Conservation (phyloP, 2,113 vertebrate species). For the Actenoides hombroni region DNA sequence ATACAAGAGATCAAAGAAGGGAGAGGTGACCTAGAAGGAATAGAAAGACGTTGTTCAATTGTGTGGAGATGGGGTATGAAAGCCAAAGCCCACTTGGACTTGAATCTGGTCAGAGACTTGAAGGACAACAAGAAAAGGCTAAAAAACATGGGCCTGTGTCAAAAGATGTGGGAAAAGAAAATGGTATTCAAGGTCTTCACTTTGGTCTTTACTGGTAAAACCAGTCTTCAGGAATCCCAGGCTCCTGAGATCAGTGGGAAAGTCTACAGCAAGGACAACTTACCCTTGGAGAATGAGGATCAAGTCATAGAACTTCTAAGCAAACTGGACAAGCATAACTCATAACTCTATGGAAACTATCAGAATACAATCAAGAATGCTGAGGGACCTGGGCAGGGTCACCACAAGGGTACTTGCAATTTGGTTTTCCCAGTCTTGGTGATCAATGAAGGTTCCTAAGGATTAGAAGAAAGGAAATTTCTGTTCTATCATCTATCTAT, state of each 20-base stretch:
- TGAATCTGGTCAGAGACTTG: not conserved
- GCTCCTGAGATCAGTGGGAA: not conserved
- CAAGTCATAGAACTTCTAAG: not conserved
- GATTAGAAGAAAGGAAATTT: not conserved
- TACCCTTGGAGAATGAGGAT: not conserved
- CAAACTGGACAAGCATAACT: not conserved
- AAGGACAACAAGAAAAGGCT: not conserved
- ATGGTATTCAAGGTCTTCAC: not conserved
- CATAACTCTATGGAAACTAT: not conserved
- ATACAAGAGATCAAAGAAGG: not conserved
- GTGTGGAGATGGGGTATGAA: not conserved
- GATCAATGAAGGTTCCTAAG: not conserved
- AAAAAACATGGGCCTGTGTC: not conserved
- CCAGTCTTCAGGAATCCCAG: not conserved
- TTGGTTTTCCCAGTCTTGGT: not conserved
- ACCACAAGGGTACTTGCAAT: not conserved
- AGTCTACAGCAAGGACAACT: not conserved
- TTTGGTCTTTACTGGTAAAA: not conserved
- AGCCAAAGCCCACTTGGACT: not conserved
- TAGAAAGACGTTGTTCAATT: not conserved
- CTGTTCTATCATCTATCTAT: not conserved
- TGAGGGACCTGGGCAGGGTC: not conserved
- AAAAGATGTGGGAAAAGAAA: not conserved
- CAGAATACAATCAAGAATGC: not conserved
- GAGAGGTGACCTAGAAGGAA: not conserved